phyloP scores from a whole-genome alignment of 2,888 invertebrate species.

The Anthophora plumipes region DNA sequence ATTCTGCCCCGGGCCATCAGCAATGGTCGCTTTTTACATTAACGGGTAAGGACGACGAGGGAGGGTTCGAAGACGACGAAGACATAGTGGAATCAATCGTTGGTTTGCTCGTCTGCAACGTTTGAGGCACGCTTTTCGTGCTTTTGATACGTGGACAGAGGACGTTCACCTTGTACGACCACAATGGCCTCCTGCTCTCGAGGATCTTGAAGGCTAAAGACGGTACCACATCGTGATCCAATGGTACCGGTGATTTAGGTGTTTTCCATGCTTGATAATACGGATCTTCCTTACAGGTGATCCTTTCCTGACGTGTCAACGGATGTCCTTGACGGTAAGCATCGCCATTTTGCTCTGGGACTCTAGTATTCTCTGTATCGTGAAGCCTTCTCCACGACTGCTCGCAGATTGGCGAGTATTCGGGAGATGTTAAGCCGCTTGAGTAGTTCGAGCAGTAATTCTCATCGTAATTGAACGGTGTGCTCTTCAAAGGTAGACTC shows the following conservation, averaged over 20 bases:
- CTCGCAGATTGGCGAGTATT: constrained; percentile 86
- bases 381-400: constrained; percentile 86
- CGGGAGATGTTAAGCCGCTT: constrained; percentile 83
- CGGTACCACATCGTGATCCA: constrained; percentile 85
- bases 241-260: constrained; percentile 51
- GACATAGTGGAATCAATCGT: constrained; percentile 30
- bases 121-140: constrained; percentile 85
- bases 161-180: constrained; percentile 86
- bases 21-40: constrained; percentile 66
- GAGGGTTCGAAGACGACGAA: background rate
- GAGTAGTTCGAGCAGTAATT: constrained; percentile 81
- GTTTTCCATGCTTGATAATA: constrained; percentile 79
- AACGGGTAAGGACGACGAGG: constrained; percentile 49
- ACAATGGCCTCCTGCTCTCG: constrained; percentile 79
- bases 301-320: constrained; percentile 43
- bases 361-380: constrained; percentile 25
- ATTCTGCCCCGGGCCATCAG: constrained; percentile 74
- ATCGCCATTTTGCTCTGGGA: constrained; percentile 16
- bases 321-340: constrained; percentile 12
- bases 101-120: constrained; percentile 39
- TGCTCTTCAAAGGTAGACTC: constrained; percentile 69
- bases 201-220: constrained; percentile 87
- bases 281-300: constrained; percentile 61
- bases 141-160: constrained; percentile 88
- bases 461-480: constrained; percentile 81